A percentile compares a stretch with the other conserved stretches of the same genome.
Evolutionary conservation across 2,113 vertebrate species (phyloP).

Genomic region (Jaculus jaculus): DNA sequence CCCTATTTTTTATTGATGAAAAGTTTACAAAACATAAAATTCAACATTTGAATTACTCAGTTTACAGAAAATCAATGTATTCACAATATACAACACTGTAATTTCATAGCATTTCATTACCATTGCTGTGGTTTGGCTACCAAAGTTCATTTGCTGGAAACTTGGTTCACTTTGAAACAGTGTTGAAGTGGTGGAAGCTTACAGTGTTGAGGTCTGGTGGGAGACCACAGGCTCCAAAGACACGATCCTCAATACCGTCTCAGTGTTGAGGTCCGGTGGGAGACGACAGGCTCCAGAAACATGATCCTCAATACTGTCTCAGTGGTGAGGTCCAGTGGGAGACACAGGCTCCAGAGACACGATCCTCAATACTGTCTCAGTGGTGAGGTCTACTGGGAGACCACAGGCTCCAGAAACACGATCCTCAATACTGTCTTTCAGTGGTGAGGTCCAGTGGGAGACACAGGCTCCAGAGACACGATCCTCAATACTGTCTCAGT

Average conservation of each 20-base stretch:
- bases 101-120: background rate
- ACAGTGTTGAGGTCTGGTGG: too few species aligned
- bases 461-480: background rate
- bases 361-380: too few species aligned
- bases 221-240: background rate
- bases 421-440: too few species aligned
- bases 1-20: background rate
- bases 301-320: too few species aligned
- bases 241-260: too few species aligned
- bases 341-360: background rate
- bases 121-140: background rate
- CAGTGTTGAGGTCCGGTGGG: too few species aligned
- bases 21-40: background rate
- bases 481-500: too few species aligned
- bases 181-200: background rate
- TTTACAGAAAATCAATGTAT: background rate
- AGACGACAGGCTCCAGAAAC: background rate
- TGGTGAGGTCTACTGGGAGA: background rate
- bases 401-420: background rate
- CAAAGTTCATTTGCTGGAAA: background rate
- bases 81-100: background rate
- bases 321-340: background rate
- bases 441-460: background rate
- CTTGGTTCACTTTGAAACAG: background rate
- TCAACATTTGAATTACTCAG: background rate